Conservation (phyloP, 2,113 vertebrate species). For the human region GRCh38 chr18:1064001-1064500, state of each 20-base stretch:
- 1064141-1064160: neutral
- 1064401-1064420: conserved; percentile 30
- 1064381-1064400: neutral
- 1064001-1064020: neutral
- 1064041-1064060: conserved; percentile 22
- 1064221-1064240: neutral
- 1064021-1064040: conserved; percentile 4
- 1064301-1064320: neutral
- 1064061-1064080: conserved; percentile 26
- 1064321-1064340: conserved; percentile 27
- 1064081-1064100: neutral
- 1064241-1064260: neutral
- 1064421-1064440: conserved; percentile 6
- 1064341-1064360: neutral
- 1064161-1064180: conserved; percentile 41
- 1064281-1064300: conserved; percentile 30
- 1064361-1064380: conserved; percentile 7
- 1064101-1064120: conserved; percentile 27
- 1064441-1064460: neutral
- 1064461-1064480: neutral
- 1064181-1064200: neutral
- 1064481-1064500: neutral
- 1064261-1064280: neutral
- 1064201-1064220: neutral
- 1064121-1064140: conserved; percentile 6